A percentile compares a stretch with the other conserved stretches of the same genome.
Conservation (phyloP, 2,113 vertebrate genomes). For the Scomber scombrus region DNA sequence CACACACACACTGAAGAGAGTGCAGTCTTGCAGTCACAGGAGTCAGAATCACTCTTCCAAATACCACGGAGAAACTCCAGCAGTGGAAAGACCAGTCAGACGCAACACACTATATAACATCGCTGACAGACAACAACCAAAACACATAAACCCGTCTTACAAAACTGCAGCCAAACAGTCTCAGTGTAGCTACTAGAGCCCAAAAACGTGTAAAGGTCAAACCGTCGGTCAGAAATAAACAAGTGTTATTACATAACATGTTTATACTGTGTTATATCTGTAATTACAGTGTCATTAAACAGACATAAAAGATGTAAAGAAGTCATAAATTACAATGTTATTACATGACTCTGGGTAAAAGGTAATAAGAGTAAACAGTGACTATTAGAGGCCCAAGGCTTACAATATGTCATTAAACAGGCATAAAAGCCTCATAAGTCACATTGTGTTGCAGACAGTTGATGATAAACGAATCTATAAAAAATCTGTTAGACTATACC, state of each 20-base stretch:
- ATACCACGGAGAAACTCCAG: slow-evolving; percentile 61
- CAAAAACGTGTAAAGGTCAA: slow-evolving; percentile 54
- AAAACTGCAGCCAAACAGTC: slow-evolving; percentile 11
- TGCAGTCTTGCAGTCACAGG: background rate
- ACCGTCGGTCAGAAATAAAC: slow-evolving; percentile 19
- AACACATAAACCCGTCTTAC: slow-evolving; percentile 21
- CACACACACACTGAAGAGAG: slow-evolving; percentile 40
- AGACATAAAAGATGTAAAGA: slow-evolving; percentile 35
- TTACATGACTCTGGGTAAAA: slow-evolving; percentile 21
- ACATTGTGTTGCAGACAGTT: slow-evolving; percentile 15
- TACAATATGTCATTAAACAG: slow-evolving; percentile 55
- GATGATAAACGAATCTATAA: slow-evolving; percentile 32
- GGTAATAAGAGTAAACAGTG: slow-evolving; percentile 34
- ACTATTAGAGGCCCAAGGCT: slow-evolving; percentile 46
- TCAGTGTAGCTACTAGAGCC: slow-evolving; percentile 6
- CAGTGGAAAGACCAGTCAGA: slow-evolving; percentile 75
- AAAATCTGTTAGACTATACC: background rate
- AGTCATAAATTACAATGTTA: slow-evolving; percentile 56
- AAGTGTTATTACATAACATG: slow-evolving; percentile 11
- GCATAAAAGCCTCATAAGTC: slow-evolving; percentile 43
- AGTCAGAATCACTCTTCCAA: slow-evolving; percentile 35
- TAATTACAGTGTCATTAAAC: slow-evolving; percentile 65
- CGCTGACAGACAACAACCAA: slow-evolving; percentile 37
- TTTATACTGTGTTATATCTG: slow-evolving; percentile 51
- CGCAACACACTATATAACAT: slow-evolving; percentile 51